These are phyloP conservation scores for Melanostoma scalare DNA, from an alignment of 2,888 invertebrate species.

Conservation along the genomic window DNA sequence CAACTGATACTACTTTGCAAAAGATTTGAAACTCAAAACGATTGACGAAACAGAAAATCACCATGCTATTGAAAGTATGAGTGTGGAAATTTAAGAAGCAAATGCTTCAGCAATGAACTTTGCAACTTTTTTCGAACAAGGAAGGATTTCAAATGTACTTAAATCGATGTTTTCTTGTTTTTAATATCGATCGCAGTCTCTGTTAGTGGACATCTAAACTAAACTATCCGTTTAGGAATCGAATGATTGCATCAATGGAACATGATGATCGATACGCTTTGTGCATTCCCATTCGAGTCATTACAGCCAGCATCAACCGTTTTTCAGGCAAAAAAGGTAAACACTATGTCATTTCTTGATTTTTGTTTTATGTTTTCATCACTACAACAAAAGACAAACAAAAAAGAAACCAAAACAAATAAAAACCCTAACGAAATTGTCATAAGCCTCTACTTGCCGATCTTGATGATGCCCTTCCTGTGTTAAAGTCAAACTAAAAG, in stretches of 20 bases:
- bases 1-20: too few species aligned
- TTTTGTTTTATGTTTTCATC: not conserved
- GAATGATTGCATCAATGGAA: slow-evolving; percentile 44
- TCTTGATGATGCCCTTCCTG: slow-evolving; percentile 20
- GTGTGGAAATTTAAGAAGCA: too few species aligned
- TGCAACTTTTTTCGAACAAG: too few species aligned
- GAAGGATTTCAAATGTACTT: too few species aligned
- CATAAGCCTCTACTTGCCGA: slow-evolving; percentile 20
- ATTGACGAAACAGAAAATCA: too few species aligned
- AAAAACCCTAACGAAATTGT: slow-evolving; percentile 30
- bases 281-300: slow-evolving; percentile 29
- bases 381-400: slow-evolving; percentile 21
- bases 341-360: slow-evolving; percentile 8
- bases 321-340: slow-evolving; percentile 5
- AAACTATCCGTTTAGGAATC: not conserved
- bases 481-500: not conserved
- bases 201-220: not conserved
- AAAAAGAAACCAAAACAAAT: not conserved
- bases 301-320: not conserved
- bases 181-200: not conserved
- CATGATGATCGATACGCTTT: slow-evolving; percentile 47
- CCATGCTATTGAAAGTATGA: too few species aligned
- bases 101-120: too few species aligned
- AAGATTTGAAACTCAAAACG: too few species aligned
- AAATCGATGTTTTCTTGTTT: too few species aligned